phyloP scores from a whole-genome alignment of 2,888 invertebrate genomes.

The Toxonevra muliebris region DNA sequence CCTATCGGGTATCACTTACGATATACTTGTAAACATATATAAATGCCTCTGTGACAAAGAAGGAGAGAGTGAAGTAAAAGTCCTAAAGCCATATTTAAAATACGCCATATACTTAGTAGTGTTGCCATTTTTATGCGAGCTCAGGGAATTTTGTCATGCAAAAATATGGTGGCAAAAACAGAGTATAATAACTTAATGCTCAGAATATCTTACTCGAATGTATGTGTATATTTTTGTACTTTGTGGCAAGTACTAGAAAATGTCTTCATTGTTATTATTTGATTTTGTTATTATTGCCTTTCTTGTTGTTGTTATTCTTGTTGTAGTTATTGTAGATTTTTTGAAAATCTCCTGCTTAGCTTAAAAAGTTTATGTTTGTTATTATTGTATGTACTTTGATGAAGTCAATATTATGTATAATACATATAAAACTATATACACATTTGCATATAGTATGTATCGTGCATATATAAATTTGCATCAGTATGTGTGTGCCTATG shows the following conservation, averaged over 20 bases:
- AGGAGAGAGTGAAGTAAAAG: background rate
- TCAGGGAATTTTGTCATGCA: background rate
- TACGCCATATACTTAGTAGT: slow-evolving; percentile 28
- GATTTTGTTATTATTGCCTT: slow-evolving; percentile 1
- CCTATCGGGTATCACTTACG: no score
- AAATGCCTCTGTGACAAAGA: no score
- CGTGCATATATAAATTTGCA: no score
- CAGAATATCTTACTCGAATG: no score
- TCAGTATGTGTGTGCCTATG: no score
- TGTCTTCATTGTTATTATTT: background rate
- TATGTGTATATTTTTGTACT: slow-evolving; percentile 1
- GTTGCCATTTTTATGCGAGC: slow-evolving; percentile 20
- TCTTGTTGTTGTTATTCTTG: background rate
- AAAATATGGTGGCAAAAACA: background rate
- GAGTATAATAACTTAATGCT: background rate
- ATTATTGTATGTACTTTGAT: background rate
- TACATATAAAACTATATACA: no score
- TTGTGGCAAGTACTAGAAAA: background rate
- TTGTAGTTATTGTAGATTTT: background rate
- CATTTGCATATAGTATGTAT: no score
- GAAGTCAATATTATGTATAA: no score
- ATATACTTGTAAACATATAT: no score
- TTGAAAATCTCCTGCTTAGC: background rate
- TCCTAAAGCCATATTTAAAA: slow-evolving; percentile 29
- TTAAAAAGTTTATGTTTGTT: background rate